Base-by-base conservation (phyloP, 2,888 invertebrate genomes). In the Lucinisca nassula region DNA sequence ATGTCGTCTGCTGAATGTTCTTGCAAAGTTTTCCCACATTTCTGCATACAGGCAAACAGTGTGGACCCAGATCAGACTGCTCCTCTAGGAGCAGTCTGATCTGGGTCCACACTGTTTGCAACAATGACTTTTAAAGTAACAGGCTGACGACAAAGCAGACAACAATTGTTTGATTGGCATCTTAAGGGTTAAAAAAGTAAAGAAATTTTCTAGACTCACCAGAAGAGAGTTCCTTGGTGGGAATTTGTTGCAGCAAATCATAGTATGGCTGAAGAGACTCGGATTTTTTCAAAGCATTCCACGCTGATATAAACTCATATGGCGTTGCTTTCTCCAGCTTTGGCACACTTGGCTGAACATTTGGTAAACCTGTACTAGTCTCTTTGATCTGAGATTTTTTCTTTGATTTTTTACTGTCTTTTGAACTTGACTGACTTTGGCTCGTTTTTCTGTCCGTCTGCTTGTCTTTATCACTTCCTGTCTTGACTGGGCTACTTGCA, bases 301-400 rank as follows among this genome's bases (percentile, higher is more conserved):
- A 96, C 0, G 95, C 95, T 40, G 95, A 93, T 35, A 95, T 92
- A 87, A 96, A 96, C 90, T 96, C 96, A 89, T 95, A 96, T 0
- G 95, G 95, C 14, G 95, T 95, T 4, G 93, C 93, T 84, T 94
- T 94, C 77, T 92, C 93, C 30, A 94, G 80, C 67, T 91, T 92
- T 0, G 92, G 92, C 3, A 85, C 92, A 79, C 73, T 90, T 35
- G 87, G 88, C 24, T 92, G 89, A 12, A 90, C 92, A 49, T 85
- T 87, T 1, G 93, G 94, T 75, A 92, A 85, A 35, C 93, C 93
- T 45, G 89, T 55, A 75, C 92, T 92, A 0, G 93, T 92, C 40
- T 91, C 85, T 76, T 87, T 92, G 24, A 92, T 88, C 30, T 80
- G 24, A 27, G 88, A 82, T 40, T 90, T 88, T 79, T 87, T 90